A percentile compares a stretch with the other conserved stretches of the same genome.
Conservation (phyloP, 2,888 invertebrate species). For the Melanophora roralis region DNA sequence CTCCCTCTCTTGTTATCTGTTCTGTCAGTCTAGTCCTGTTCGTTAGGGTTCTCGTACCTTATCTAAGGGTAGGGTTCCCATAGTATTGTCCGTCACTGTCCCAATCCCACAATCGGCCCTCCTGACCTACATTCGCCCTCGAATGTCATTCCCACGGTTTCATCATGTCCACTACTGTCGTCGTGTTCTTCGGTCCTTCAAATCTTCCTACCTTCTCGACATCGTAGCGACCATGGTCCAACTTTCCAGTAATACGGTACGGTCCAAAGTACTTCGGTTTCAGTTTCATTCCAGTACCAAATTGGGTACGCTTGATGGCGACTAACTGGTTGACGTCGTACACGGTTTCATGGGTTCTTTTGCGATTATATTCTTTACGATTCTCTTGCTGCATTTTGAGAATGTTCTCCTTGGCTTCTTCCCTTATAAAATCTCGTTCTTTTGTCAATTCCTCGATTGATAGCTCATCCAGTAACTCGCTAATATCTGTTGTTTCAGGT, state of each 20-base stretch:
- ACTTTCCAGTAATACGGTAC: not conserved
- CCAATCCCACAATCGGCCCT: too few relatives aligned
- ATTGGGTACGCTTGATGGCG: constrained; percentile 46
- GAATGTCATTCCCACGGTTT: not conserved
- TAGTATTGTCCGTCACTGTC: too few relatives aligned
- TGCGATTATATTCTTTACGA: not conserved
- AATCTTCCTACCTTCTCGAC: constrained; percentile 37
- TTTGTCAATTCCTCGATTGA: not conserved
- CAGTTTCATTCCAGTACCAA: constrained; percentile 29
- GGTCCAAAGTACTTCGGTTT: constrained; percentile 42
- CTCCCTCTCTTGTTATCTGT: too few relatives aligned
- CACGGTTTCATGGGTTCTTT: not conserved
- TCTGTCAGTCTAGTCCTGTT: too few relatives aligned
- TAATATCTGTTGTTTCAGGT: too few relatives aligned
- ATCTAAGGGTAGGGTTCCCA: too few relatives aligned
- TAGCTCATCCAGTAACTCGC: too few relatives aligned
- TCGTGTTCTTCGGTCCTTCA: not conserved
- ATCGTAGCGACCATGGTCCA: constrained; percentile 43
- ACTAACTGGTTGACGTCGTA: not conserved
- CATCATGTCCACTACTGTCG: not conserved
- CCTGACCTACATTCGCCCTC: not conserved
- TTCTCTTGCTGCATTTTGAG: constrained; percentile 29
- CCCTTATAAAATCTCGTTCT: not conserved
- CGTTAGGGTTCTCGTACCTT: too few relatives aligned
- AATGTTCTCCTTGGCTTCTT: constrained; percentile 19